phyloP scores from a whole-genome alignment of 1,140 invertebrate species.

The Micrasema minimum region DNA sequence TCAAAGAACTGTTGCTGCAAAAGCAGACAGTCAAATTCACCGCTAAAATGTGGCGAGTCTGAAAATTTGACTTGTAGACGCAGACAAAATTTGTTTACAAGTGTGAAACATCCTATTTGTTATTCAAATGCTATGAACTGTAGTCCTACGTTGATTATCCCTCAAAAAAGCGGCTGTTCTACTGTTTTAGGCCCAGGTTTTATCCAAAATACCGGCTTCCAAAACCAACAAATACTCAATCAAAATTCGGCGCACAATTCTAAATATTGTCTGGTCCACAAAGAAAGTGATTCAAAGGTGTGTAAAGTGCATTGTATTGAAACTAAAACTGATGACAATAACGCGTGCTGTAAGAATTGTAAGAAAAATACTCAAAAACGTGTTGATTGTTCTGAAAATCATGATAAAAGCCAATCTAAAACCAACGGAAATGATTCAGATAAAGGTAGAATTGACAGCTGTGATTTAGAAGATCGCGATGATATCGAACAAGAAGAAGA shows the following conservation, averaged over 20 bases:
- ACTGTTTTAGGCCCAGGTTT: neutral
- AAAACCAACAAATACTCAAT: neutral
- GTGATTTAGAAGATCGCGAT: neutral
- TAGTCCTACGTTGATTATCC: neutral
- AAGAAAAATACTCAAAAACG: neutral
- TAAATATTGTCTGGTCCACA: too few species aligned
- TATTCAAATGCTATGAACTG: neutral
- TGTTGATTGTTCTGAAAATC: neutral
- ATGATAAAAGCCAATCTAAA: too few species aligned
- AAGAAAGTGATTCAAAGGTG: neutral
- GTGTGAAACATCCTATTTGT: neutral
- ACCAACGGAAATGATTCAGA: neutral
- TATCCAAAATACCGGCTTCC: neutral
- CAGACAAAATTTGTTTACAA: conserved; percentile 2
- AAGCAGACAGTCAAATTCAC: neutral
- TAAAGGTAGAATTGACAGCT: neutral
- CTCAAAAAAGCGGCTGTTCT: neutral
- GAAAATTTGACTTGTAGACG: neutral
- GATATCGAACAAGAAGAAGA: conserved; percentile 11
- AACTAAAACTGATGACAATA: neutral
- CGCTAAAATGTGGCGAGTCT: too few species aligned
- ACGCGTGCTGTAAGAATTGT: neutral
- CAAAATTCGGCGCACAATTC: neutral
- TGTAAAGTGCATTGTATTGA: conserved; percentile 10
- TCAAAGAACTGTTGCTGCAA: neutral